Conservation (phyloP, 1,140 invertebrate species). For the Brachionus angularis region DNA sequence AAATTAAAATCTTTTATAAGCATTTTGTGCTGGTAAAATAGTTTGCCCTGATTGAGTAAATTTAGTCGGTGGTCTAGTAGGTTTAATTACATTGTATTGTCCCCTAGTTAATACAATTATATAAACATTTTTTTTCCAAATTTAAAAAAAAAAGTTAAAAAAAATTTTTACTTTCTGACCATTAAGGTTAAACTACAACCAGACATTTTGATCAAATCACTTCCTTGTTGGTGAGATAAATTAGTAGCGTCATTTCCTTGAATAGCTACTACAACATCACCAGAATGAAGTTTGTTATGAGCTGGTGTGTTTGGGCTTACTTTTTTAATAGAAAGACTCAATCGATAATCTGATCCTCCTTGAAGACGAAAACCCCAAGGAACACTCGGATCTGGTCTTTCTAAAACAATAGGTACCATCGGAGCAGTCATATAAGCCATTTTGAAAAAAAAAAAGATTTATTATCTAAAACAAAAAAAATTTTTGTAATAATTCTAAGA, state of each 20-base stretch:
- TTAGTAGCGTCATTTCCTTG: slow-evolving; percentile 9
- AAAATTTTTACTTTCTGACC: slow-evolving; percentile 35
- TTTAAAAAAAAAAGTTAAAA: neutral
- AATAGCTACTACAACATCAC: slow-evolving; percentile 32
- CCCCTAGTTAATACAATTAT: neutral
- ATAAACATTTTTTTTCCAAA: neutral
- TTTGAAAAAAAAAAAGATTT: too few relatives aligned
- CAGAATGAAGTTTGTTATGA: slow-evolving; percentile 28
- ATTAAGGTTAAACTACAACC: slow-evolving; percentile 16
- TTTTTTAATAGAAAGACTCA: slow-evolving; percentile 33
- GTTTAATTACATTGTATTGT: slow-evolving; percentile 41
- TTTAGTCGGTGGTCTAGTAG: slow-evolving; percentile 33
- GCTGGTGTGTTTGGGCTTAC: slow-evolving; percentile 28
- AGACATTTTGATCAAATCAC: slow-evolving; percentile 32
- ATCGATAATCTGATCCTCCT: slow-evolving; percentile 34
- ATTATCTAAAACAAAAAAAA: too few relatives aligned
- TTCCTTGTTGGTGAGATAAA: slow-evolving; percentile 28
- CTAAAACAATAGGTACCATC: slow-evolving; percentile 23
- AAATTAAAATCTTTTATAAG: slow-evolving; percentile 41
- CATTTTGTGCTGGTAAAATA: slow-evolving; percentile 42
- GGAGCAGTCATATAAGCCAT: slow-evolving; percentile 39
- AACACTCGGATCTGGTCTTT: slow-evolving; percentile 16
- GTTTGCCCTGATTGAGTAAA: slow-evolving; percentile 42
- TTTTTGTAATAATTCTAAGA: too few relatives aligned
- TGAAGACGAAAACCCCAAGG: slow-evolving; percentile 38